phyloP scores from a whole-genome alignment of 2,113 vertebrate genomes.

The Nothoprocta perdicaria region DNA sequence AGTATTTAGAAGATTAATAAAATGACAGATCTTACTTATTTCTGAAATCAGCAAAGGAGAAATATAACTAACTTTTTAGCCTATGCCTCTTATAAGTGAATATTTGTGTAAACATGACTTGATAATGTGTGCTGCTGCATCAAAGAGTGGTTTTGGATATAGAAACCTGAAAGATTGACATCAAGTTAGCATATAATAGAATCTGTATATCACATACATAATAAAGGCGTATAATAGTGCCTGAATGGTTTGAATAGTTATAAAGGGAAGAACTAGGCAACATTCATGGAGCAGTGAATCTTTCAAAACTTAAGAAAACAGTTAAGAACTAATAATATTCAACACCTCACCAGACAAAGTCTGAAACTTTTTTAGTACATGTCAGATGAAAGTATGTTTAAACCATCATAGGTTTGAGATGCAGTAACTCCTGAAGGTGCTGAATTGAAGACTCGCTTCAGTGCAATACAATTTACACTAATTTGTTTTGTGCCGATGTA shows the following conservation, averaged over 20 bases:
- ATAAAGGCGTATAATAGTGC: not conserved
- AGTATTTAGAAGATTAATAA: not conserved
- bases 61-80: not conserved
- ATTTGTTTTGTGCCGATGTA: not conserved
- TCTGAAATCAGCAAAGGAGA: not conserved
- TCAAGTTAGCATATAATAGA: not conserved
- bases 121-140: not conserved
- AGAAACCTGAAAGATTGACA: not conserved
- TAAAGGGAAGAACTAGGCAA: not conserved
- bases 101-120: not conserved
- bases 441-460: not conserved
- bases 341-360: not conserved
- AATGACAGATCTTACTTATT: not conserved
- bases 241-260: not conserved
- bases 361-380: not conserved
- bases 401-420: not conserved
- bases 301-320: not conserved
- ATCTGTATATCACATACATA: not conserved
- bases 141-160: not conserved
- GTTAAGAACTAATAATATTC: not conserved
- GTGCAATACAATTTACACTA: not conserved
- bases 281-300: not conserved
- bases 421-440: not conserved
- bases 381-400: fast-evolving
- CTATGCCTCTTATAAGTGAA: not conserved